Evolutionary conservation across 2,888 invertebrate species (phyloP).

Genomic region (Psylliodes chrysocephalus): DNA sequence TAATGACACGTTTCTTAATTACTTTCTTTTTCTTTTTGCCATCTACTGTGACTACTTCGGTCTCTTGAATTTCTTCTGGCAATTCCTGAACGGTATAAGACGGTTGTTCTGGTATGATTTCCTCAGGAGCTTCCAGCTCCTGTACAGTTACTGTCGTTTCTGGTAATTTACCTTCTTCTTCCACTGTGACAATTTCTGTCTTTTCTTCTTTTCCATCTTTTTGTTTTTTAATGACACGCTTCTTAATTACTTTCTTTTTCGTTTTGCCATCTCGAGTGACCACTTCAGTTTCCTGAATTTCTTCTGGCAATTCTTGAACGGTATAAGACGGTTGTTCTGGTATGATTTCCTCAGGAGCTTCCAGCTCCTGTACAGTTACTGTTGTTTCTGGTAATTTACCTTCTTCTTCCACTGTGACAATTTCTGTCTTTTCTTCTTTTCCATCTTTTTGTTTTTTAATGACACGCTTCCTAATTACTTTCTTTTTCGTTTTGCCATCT

Average conservation of each 20-base stretch:
- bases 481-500: conserved; percentile 49
- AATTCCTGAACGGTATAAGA: conserved; percentile 51
- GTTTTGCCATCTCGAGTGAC: conserved; percentile 47
- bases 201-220: conserved; percentile 60
- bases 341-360: conserved; percentile 58
- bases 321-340: conserved; percentile 42
- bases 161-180: conserved; percentile 53
- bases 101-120: conserved; percentile 37
- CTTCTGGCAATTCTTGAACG: conserved; percentile 56
- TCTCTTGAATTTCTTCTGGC: conserved; percentile 42
- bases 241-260: conserved; percentile 57
- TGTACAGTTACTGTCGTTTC: conserved; percentile 51
- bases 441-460: conserved; percentile 54
- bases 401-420: conserved; percentile 47
- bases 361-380: conserved; percentile 52
- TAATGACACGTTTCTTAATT: conserved; percentile 51
- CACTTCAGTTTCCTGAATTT: conserved; percentile 56
- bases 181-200: conserved; percentile 55
- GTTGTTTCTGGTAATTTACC: conserved; percentile 52
- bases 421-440: conserved; percentile 58
- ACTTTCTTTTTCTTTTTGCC: conserved; percentile 56
- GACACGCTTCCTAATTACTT: conserved; percentile 35
- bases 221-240: conserved; percentile 61
- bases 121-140: conserved; percentile 44
- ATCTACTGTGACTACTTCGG: conserved; percentile 44